Percentiles rank a stretch among this genome's conserved stretches.
Conservation (phyloP, 2,888 invertebrate species). For the Microplitis deprimator region DNA sequence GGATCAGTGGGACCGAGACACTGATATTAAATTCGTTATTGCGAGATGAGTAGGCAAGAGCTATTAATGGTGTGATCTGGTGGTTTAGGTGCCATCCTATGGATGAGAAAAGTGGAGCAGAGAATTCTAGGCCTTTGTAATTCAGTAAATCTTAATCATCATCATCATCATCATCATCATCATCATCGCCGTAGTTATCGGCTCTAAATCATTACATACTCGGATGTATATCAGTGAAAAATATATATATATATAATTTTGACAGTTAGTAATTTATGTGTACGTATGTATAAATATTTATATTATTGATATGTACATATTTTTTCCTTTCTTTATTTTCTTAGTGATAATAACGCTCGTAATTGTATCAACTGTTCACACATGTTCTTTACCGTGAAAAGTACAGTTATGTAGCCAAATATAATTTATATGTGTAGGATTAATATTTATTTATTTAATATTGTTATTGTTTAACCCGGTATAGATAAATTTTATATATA, state of each 20-base stretch:
- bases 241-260: neutral
- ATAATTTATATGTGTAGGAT: neutral
- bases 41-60: neutral
- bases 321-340: neutral
- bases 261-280: neutral
- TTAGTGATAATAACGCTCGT: neutral
- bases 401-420: neutral
- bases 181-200: neutral
- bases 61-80: neutral
- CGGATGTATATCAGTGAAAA: neutral
- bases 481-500: neutral
- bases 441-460: neutral
- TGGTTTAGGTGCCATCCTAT: neutral
- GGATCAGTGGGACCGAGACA: neutral
- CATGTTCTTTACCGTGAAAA: neutral
- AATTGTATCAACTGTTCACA: constrained; percentile 1
- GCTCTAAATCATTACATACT: neutral
- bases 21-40: neutral
- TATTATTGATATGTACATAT: neutral
- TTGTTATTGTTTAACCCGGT: neutral
- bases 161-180: neutral
- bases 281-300: constrained; percentile 1
- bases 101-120: neutral
- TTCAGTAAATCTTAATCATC: neutral
- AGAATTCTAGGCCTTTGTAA: neutral